Base-by-base conservation (phyloP, 1,140 invertebrate genomes). In the Neodiprion fabricii region DNA sequence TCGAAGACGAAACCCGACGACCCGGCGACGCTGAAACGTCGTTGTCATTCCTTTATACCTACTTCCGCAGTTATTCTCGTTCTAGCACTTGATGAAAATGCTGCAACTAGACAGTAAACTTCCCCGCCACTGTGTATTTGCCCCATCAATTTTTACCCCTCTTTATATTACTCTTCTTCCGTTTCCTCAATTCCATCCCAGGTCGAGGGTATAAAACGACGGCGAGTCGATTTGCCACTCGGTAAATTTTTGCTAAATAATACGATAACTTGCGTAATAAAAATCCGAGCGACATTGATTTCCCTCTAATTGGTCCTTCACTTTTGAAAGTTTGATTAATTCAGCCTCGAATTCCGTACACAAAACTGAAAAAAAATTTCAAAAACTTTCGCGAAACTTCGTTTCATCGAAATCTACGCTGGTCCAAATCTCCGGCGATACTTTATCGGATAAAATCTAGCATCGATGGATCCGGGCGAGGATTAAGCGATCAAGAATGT, bases 1-100 rank as follows among this genome's bases (percentile, higher is more conserved):
- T 61, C 8, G 53, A 61, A 9, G 53, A 61, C 53, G n/a, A 9
- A 61, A 9, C 11, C 53, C 53, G 53, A 61, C 53, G 28, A 11
- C 68, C 47, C 7, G 47, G 3, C 70, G 70, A 71, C 40, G 23
- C 7, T 69, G 65, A 73, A 72, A 47, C 53, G 72, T 71, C 67
- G 71, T 49, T 72, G 40, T 69, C 40, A 9, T 69, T 47, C 67
- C 21, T 69, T 69, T 47, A 4, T 47, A 40, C 28, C 28, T 40
- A 21, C 21, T 69, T 0, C 67, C n/a, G 12, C 17, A 14, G 17
- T 69, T 21, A 12, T 14, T 14, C 67, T 69, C 21, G 17, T 23
- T 11, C n/a, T 69, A 11, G 12, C 67, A 69, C 67, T 69, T 69
- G 5, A 69, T 10, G 21, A 69, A 69, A 69, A 69, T 69, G 40